A percentile compares a stretch with the other conserved stretches of the same genome.
Evolutionary conservation across 2,113 vertebrate genomes (phyloP).

Genomic region (Bothrops jararaca): DNA sequence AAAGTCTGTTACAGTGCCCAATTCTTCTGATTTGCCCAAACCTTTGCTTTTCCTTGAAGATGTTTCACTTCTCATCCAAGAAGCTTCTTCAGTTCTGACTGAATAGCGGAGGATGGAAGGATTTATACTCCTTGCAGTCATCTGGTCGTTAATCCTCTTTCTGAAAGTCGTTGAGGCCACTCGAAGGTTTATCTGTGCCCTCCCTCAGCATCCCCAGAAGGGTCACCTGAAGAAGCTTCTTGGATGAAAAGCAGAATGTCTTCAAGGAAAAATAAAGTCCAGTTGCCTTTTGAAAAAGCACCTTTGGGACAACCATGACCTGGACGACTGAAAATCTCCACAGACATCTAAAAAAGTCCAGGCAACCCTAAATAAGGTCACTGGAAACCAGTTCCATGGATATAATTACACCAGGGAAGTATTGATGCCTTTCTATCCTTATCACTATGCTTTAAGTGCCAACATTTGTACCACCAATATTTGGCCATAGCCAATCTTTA

Average conservation of each 20-base stretch:
- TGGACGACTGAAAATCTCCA: background rate
- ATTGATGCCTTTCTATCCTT: background rate
- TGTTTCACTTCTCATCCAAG: background rate
- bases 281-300: background rate
- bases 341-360: background rate
- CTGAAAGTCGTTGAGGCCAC: background rate
- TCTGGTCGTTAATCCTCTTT: background rate
- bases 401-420: background rate
- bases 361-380: background rate
- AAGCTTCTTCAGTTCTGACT: background rate
- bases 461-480: background rate
- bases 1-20: background rate
- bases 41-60: background rate
- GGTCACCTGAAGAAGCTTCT: background rate
- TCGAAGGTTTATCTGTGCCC: background rate
- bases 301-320: background rate
- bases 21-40: background rate
- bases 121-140: background rate
- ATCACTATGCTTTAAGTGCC: background rate
- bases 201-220: background rate
- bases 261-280: background rate
- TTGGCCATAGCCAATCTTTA: background rate
- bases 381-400: background rate
- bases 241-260: background rate
- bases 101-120: background rate